A percentile compares a stretch with the other conserved stretches of the same genome.
phyloP scores from a whole-genome alignment of 2,113 vertebrate species.

The Climacteris rufus region DNA sequence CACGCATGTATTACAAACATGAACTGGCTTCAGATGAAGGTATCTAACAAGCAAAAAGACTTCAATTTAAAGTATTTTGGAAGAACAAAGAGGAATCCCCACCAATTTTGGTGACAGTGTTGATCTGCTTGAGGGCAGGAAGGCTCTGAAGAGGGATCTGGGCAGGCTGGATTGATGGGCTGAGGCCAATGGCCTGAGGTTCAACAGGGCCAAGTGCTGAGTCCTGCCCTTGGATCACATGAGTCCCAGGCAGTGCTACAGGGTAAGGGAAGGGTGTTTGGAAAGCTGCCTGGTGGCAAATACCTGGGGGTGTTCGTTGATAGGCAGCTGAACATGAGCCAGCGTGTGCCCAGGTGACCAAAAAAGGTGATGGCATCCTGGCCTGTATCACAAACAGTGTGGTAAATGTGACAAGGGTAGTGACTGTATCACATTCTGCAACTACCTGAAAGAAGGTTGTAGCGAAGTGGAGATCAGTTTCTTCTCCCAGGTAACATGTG shows the following conservation, averaged over 20 bases:
- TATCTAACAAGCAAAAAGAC: not conserved
- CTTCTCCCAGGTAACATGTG: not conserved
- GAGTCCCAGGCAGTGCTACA: too few relatives aligned
- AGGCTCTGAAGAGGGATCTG: not conserved
- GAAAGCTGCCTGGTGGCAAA: not conserved
- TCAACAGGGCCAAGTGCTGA: too few relatives aligned
- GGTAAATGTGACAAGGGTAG: not conserved
- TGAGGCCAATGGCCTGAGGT: not conserved
- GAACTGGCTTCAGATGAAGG: not conserved
- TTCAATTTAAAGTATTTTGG: not conserved
- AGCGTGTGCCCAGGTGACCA: not conserved
- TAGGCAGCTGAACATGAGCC: not conserved
- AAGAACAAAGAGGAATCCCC: not conserved
- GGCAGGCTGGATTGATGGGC: not conserved
- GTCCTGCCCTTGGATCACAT: not conserved
- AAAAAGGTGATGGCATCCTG: not conserved
- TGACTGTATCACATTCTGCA: not conserved
- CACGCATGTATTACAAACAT: not conserved
- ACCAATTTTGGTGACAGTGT: not conserved
- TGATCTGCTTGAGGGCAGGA: not conserved
- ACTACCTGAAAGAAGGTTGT: too few relatives aligned
- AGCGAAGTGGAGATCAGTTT: rapidly evolving
- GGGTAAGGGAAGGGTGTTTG: not conserved
- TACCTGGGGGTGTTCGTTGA: not conserved
- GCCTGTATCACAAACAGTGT: not conserved